Evolutionary conservation across 2,888 invertebrate genomes (phyloP).

Genomic region (Cacoxenus indagator): DNA sequence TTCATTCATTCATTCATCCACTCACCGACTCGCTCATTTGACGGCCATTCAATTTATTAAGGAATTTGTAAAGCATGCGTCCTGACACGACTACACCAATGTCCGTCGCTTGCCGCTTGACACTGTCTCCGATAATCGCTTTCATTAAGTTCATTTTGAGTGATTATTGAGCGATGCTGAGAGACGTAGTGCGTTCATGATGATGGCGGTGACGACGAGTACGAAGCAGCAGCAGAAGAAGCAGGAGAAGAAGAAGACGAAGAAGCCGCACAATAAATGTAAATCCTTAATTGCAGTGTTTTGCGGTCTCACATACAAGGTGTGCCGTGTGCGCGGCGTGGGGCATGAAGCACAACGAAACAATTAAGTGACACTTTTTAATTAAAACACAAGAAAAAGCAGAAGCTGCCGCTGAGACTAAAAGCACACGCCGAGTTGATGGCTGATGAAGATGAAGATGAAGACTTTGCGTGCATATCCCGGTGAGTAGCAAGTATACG

Average conservation of each 20-base stretch:
- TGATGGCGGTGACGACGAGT: too few species aligned
- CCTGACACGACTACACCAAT: slow-evolving; percentile 10
- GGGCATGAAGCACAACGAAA: slow-evolving; percentile 29
- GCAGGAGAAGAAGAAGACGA: background rate
- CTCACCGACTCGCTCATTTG: slow-evolving; percentile 33
- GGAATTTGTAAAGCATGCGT: slow-evolving; percentile 62
- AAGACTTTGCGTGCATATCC: background rate
- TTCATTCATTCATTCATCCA: background rate
- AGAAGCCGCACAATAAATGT: slow-evolving; percentile 7
- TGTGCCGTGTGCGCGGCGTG: background rate
- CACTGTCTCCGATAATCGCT: slow-evolving; percentile 53
- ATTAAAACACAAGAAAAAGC: slow-evolving; percentile 54
- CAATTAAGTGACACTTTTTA: slow-evolving; percentile 54
- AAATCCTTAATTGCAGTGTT: slow-evolving; percentile 16
- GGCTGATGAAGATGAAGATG: background rate
- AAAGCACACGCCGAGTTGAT: background rate
- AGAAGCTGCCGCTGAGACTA: background rate
- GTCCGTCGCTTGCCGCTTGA: slow-evolving; percentile 23
- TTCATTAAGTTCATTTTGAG: slow-evolving; percentile 53
- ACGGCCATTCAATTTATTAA: slow-evolving; percentile 60
- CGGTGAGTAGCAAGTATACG: background rate
- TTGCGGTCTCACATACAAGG: background rate
- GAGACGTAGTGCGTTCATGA: too few species aligned
- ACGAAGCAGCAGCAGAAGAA: too few species aligned
- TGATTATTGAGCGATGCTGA: slow-evolving; percentile 29